Base-by-base conservation (phyloP, 2,888 invertebrate species). In the Smittia aterrima region DNA sequence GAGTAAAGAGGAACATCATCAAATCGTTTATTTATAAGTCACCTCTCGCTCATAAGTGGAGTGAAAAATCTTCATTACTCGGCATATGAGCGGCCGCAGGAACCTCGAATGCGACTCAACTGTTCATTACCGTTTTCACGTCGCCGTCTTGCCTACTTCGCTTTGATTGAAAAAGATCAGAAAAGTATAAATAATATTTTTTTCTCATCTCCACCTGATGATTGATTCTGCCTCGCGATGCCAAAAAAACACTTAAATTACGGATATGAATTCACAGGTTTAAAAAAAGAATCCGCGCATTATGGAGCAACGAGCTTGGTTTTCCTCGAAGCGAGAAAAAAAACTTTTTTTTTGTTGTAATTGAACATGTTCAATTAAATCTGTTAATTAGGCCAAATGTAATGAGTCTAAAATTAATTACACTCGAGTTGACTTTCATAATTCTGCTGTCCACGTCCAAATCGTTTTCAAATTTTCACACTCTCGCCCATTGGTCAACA, bases 161-260 rank as follows among this genome's bases (percentile, higher is more conserved):
- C 47, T 47, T 11, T 16, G 47, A 47, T 47, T 47, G 47, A n/a
- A 47, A 47, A n/a, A n/a, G 1, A 47, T 11, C 47, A n/a, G n/a
- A 47, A 47, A 47, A 47, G 16, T 47, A 47, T 47, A 47, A 47
- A 47, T 47, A 47, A 47, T 47, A 6, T n/a, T 47, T n/a, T n/a
- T 47, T n/a, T 32, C 32, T 32, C 16, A 6, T 32, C 32, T 32
- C 16, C 11, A 47, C 47, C 47, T 47, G 47, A 47, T 47, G 47
- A 47, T 47, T 47, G 47, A 47, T 47, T n/a, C n/a, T 16, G 16
- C 47, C 11, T 32, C 16, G 47, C 16, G 47, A n/a, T 47, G 47
- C 47, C 47, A 47, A 47, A n/a, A 11, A 3, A n/a, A n/a, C 16
- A n/a, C 11, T 16, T 16, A 11, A 47, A 11, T 47, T n/a, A 11